Percentiles rank a stretch among this genome's conserved stretches.
Conservation (phyloP, 1,140 invertebrate genomes). For the Brachystomella parvula region DNA sequence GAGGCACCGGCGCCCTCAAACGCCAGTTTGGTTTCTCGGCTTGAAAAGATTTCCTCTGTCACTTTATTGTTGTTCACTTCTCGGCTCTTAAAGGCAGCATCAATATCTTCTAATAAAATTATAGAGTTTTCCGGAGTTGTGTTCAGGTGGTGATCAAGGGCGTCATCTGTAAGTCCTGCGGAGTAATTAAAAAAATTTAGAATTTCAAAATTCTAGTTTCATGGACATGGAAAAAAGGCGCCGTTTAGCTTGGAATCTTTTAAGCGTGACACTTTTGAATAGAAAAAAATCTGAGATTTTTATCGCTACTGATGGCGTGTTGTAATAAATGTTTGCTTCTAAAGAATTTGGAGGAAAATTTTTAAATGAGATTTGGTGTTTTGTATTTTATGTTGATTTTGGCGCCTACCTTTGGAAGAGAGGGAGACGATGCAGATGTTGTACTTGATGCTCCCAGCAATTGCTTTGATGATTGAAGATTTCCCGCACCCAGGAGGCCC, state of each 20-base stretch:
- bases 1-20: slow-evolving; percentile 19
- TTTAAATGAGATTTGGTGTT: too few relatives aligned
- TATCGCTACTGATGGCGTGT: too few relatives aligned
- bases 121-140: slow-evolving; percentile 16
- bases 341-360: too few relatives aligned
- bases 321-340: too few relatives aligned
- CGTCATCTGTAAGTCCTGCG: slow-evolving; percentile 21
- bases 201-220: too few relatives aligned
- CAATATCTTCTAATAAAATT: slow-evolving; percentile 25
- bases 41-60: background rate
- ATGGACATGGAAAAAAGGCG: too few relatives aligned
- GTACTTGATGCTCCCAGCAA: background rate
- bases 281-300: too few relatives aligned
- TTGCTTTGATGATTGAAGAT: background rate
- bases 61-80: too few relatives aligned
- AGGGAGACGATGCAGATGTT: slow-evolving; percentile 19
- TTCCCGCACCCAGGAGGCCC: background rate
- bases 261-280: too few relatives aligned
- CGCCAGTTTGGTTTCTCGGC: slow-evolving; percentile 16
- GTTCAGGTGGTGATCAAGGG: slow-evolving; percentile 12
- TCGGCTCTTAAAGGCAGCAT: slow-evolving; percentile 24
- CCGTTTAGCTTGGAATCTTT: too few relatives aligned
- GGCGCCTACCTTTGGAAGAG: slow-evolving; percentile 12
- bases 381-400: too few relatives aligned
- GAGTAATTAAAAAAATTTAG: too few relatives aligned